phyloP scores from a whole-genome alignment of 2,888 invertebrate species.

The Leptodirus hochenwartii region DNA sequence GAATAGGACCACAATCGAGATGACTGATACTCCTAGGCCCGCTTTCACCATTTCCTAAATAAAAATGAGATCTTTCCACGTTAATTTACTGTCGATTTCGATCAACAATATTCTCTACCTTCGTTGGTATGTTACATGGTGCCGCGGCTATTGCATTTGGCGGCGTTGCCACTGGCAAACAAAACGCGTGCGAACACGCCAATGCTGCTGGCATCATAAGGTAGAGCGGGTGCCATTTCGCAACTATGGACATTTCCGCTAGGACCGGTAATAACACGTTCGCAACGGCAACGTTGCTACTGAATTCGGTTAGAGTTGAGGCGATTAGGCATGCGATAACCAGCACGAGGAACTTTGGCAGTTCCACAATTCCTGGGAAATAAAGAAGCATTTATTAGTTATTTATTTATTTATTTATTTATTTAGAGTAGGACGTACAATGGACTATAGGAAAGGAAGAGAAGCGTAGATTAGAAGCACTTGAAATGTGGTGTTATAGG shows the following conservation, averaged over 20 bases:
- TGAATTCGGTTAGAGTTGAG: conserved; percentile 72
- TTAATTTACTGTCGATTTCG: too few species aligned
- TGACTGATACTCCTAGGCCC: conserved; percentile 50
- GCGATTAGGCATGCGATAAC: conserved; percentile 61
- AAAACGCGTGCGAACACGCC: conserved; percentile 83
- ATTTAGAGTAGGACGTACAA: too few species aligned
- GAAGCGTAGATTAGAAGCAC: too few species aligned
- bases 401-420: too few species aligned
- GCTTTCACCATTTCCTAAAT: conserved; percentile 63
- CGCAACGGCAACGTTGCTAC: conserved; percentile 80
- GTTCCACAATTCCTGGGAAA: conserved; percentile 41
- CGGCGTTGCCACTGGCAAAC: conserved; percentile 87
- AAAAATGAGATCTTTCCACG: too few species aligned
- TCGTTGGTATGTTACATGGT: conserved; percentile 59
- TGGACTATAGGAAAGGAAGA: too few species aligned
- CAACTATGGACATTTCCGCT: conserved; percentile 47
- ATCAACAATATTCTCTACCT: too few species aligned
- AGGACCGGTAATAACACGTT: conserved; percentile 75
- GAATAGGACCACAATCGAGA: conserved; percentile 54
- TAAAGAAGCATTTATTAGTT: too few species aligned
- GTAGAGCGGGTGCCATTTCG: conserved; percentile 63
- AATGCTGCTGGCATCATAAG: conserved; percentile 79
- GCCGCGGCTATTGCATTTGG: conserved; percentile 88
- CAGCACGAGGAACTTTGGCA: conserved; percentile 47
- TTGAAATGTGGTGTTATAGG: too few species aligned